Percentiles rank a stretch among this genome's conserved stretches.
Conservation (phyloP, 2,113 vertebrate species). For the Numenius arquata region DNA sequence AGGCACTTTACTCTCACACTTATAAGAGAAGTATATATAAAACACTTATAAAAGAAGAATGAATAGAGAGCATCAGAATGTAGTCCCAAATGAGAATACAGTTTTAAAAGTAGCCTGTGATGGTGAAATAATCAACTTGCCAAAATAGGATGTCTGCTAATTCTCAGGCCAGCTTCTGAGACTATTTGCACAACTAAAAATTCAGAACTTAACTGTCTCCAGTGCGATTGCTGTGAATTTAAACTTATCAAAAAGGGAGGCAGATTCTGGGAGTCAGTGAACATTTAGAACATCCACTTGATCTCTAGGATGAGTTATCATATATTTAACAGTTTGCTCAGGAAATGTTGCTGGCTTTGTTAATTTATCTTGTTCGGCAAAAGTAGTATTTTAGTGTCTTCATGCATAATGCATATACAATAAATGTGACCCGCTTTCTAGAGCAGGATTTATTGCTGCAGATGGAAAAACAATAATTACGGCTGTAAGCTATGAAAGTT, state of each 20-base stretch:
- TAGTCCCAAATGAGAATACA: not conserved
- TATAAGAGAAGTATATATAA: not conserved
- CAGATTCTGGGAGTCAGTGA: not conserved
- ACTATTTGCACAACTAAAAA: not conserved
- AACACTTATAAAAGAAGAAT: not conserved
- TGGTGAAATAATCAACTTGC: not conserved
- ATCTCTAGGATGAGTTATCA: not conserved
- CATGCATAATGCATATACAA: not conserved
- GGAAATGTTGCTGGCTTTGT: constrained; percentile 32
- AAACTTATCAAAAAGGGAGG: not conserved
- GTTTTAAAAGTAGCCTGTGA: not conserved
- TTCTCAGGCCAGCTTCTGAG: not conserved
- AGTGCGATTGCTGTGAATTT: not conserved
- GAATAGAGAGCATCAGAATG: not conserved
- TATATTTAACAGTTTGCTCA: constrained; percentile 30
- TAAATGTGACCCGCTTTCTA: not conserved
- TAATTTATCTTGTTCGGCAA: not conserved
- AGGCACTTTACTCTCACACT: not conserved
- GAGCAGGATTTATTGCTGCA: constrained; percentile 30
- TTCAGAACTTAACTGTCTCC: not conserved
- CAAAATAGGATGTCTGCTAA: not conserved
- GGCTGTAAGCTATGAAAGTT: constrained; percentile 32
- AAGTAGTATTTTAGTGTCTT: constrained; percentile 1
- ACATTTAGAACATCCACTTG: not conserved
- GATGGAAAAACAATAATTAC: constrained; percentile 42